Conservation (phyloP, 2,797 vertebrate genomes). For the Microctenopoma stevenorrisi region DNA sequence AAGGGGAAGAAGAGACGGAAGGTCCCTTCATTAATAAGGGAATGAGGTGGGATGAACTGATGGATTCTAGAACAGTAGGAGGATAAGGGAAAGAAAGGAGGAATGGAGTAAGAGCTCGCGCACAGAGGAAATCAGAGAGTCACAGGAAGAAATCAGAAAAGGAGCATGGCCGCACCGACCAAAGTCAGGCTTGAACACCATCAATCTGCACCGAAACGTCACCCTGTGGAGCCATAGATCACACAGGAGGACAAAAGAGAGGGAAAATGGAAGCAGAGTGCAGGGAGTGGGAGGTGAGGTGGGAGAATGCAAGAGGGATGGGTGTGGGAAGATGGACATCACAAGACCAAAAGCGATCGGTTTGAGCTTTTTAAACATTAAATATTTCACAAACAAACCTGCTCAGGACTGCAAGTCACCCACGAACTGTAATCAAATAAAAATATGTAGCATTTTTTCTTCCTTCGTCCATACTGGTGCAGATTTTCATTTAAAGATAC, state of each 20-base stretch:
- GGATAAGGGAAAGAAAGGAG: conserved; percentile 42
- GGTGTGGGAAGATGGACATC: conserved; percentile 20
- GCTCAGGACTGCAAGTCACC: background rate
- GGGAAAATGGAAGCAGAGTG: conserved; percentile 23
- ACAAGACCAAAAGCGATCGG: conserved; percentile 17
- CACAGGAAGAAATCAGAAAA: conserved; percentile 41
- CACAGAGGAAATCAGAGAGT: conserved; percentile 34
- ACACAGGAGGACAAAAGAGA: conserved; percentile 51
- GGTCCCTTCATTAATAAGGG: conserved; percentile 18
- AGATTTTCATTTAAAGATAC: background rate
- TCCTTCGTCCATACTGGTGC: too few relatives aligned
- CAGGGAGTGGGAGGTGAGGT: conserved; percentile 9
- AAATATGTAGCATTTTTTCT: background rate
- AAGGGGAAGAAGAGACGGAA: conserved; percentile 40
- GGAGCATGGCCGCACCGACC: conserved; percentile 48
- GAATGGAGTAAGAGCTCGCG: conserved; percentile 36
- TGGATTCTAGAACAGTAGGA: conserved; percentile 29
- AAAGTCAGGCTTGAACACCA: conserved; percentile 46
- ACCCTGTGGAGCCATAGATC: conserved; percentile 71
- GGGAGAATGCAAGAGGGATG: conserved; percentile 17
- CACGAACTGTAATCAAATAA: background rate
- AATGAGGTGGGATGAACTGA: conserved; percentile 37
- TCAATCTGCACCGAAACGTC: conserved; percentile 63
- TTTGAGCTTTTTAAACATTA: background rate
- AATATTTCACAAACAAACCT: background rate